Base-by-base conservation (phyloP, 2,113 vertebrate species). In the Erinaceus europaeus region DNA sequence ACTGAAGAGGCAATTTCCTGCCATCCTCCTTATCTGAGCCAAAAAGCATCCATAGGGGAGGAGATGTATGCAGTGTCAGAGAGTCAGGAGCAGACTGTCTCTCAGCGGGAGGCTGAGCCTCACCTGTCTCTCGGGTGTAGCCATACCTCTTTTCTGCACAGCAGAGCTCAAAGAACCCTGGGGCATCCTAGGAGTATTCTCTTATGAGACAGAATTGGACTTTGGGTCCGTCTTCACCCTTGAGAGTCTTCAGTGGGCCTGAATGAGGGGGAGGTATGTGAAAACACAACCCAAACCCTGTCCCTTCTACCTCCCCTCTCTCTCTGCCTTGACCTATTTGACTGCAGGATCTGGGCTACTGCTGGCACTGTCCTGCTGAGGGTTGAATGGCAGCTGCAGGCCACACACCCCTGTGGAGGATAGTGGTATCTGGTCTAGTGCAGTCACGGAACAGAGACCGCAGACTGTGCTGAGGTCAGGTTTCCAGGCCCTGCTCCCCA, bases 121-220 rank as follows among this genome's bases (percentile, higher is more conserved):
- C 0, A 0, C 29, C 36, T 12, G 0, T 34, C 29, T 32, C 29
- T n/a, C 1, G 52, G 69, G 7, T 5, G 0, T 8, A n/a, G 23
- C 65, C 0, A 0, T 9, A 15, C n/a, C 23, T 64, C 6, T 2
- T 29, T 74, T 44, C 29, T 20, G 34, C 34, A 57, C 21, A 57
- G 55, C 17, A 23, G 25, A 57, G 25, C 23, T 6, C 55, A 8
- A 27, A 27, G 55, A 20, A 27, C 8, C 23, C 55, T 57, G 36
- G 36, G 21, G 21, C 17, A 9, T n/a, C 68, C 36, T 44, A 27
- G 53, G 6, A 17, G 17, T 8, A 2, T n/a, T 62, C 59, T 67
- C 46, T 50, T 20, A 48, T n/a, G 67, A 36, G 25, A 23, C 32
- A 29, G 65, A 69, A 44, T 13, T 14, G 20, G 40, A n/a, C 40